Percentiles rank a stretch among this genome's conserved stretches.
phyloP scores from a whole-genome alignment of 2,113 vertebrate genomes.

The Struthio camelus region DNA sequence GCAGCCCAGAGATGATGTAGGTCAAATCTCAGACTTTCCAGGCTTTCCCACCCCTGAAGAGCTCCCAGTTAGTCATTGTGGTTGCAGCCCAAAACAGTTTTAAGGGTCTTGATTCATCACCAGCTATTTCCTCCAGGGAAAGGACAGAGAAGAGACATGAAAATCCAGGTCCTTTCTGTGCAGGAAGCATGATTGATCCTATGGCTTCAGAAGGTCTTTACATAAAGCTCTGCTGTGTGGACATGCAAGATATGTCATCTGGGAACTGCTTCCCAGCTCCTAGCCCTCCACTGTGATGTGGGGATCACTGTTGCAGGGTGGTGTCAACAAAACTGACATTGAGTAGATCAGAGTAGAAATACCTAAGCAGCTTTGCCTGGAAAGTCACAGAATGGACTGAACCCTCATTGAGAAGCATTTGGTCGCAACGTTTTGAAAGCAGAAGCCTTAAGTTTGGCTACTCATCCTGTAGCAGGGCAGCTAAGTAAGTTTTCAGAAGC shows the following conservation, averaged over 20 bases:
- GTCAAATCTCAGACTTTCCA: not conserved
- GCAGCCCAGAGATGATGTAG: constrained; percentile 23
- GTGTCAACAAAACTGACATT: not conserved
- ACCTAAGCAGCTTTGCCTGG: not conserved
- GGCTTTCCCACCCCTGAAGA: not conserved
- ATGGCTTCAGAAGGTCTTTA: not conserved
- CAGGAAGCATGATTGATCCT: not conserved
- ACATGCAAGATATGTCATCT: not conserved
- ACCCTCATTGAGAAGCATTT: not conserved
- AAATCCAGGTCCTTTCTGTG: not conserved
- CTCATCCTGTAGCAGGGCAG: not conserved
- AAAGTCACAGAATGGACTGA: not conserved
- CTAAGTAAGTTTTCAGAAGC: not conserved
- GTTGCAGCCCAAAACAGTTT: constrained; percentile 22
- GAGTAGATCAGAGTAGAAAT: not conserved
- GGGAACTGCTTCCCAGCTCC: not conserved
- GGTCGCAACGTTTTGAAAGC: not conserved
- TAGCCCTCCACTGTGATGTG: not conserved
- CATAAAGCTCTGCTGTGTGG: not conserved
- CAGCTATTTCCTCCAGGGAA: not conserved
- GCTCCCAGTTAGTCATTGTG: not conserved
- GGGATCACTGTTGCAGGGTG: not conserved
- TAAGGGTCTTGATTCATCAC: not conserved
- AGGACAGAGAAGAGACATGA: not conserved
- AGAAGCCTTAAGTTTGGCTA: not conserved